Evolutionary conservation across 2,888 invertebrate genomes (phyloP), one percentile per base, ranked within the genome.

Genomic region (Eristalinus aeneus): DNA sequence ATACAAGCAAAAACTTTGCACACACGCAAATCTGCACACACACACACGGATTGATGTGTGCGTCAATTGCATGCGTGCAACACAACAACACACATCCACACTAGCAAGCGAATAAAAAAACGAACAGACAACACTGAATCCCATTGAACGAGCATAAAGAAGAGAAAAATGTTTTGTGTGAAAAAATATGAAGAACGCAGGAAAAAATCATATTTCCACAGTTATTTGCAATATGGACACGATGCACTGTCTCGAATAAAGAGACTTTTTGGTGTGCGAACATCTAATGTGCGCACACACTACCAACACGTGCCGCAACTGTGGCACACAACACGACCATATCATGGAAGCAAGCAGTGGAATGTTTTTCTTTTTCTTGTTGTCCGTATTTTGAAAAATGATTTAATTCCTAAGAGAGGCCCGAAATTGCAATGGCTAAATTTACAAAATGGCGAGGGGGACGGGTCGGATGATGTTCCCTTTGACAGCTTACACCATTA

Each of bases 161-260:
- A 61, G 68, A 64, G 79, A 69, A 74, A 68, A 71, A 74, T 78
- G 32, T 72, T 64, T 71, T 74, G 46, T 46, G 46, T 74, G 27
- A 27, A 53, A 83, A 73, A 69, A 79, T 46, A 46, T 46, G 46
- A 71, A 80, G 56, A 22, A 16, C 23, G 31, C 53, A 72, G 20
- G 76, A 65, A 82, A 69, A 81, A 74, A 53, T 65, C 73, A 79
- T 79, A 79, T 69, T 79, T 79, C 74, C 69, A 73, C 68, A 68
- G 68, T 22, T 77, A 83, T 68, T 77, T 73, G 61, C 20, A 34
- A 54, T 72, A 63, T 74, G 69, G 69, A 64, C 58, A 78, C 74
- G 54, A 22, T 77, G 67, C 81, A 67, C 56, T 6, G 36, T 72
- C 67, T 69, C 27, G 34, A 36, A 46, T 60, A 27, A 46, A 9